Base-by-base conservation (phyloP, 2,113 vertebrate species). In the Otocyon megalotis region DNA sequence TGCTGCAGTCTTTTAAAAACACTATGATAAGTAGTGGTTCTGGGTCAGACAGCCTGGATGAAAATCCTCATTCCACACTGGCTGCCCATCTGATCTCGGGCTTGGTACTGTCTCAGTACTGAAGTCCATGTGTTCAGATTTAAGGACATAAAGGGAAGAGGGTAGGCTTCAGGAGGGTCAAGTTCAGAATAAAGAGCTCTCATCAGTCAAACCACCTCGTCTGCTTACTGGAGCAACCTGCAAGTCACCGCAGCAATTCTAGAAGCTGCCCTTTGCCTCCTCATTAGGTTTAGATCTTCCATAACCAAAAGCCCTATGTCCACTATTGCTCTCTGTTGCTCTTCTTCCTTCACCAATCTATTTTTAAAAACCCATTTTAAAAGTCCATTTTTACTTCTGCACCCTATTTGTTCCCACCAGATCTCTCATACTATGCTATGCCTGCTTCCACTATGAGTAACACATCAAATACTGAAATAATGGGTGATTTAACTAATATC, bases 401-500 rank as follows among this genome's bases (percentile, higher is more conserved):
- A 43, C n/a, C 54, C 58, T 53, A 13, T 30, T 92, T 54, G 20
- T 7, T 43, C 63, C 37, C 30, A 65, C 50, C n/a, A 65, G 5
- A 50, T 85, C 16, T 74, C 67, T 92, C 53, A n/a, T 96, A 81
- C 74, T 95, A 43, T 48, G 32, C 85, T n/a, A 63, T 67, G 80
- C 19, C 10, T 92, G 58, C 86, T 95, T 97, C 96, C 87, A 58
- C 90, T 96, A 71, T 37, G 93, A 79, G 56, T 95, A 98, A 95
- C 96, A 97, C 96, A 98, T 89, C 94, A 97, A 96, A 97, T 71
- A 67, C 94, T 56, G 15, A 37, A 95, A 97, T 86, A 96, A 98
- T 97, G 97, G 97, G 94, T 93, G 97, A 92, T 93, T 97, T 98
- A 98, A 97, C 98, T 98, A 98, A 95, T 98, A 97, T 79, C 98